A percentile compares a stretch with the other conserved stretches of the same genome.
Evolutionary conservation across 2,888 invertebrate genomes (phyloP).

Genomic region (Tinea pellionella): DNA sequence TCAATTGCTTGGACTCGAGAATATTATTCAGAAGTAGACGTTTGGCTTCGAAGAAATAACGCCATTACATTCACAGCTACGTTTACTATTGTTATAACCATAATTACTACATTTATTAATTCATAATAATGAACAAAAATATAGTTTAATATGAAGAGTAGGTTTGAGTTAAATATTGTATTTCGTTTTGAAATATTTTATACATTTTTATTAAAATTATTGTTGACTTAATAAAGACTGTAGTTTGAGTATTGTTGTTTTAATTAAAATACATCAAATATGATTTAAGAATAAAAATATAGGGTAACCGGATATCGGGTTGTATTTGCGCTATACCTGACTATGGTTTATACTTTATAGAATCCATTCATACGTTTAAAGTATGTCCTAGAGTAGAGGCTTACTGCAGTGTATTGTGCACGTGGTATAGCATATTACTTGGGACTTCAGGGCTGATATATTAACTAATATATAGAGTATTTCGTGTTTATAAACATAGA

Average conservation of each 20-base stretch:
- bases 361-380: no score
- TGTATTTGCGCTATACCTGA: no score
- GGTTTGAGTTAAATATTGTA: not conserved
- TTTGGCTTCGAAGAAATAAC: slow-evolving; percentile 40
- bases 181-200: not conserved
- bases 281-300: no score
- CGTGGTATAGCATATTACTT: no score
- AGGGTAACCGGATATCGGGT: no score
- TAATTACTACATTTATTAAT: slow-evolving; percentile 1
- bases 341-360: no score
- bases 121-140: not conserved
- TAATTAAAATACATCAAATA: not conserved
- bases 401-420: no score
- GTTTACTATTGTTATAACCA: slow-evolving; percentile 19
- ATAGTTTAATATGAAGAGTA: slow-evolving; percentile 8
- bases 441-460: no score
- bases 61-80: slow-evolving; percentile 33
- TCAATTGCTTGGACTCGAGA: slow-evolving; percentile 43
- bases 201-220: not conserved
- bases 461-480: no score
- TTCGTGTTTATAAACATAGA: no score
- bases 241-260: not conserved
- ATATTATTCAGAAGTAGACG: slow-evolving; percentile 33
- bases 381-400: no score
- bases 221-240: not conserved